A percentile compares a stretch with the other conserved stretches of the same genome.
Evolutionary conservation across 2,888 invertebrate species (phyloP).

Genomic region (Caradrina clavipalpis): DNA sequence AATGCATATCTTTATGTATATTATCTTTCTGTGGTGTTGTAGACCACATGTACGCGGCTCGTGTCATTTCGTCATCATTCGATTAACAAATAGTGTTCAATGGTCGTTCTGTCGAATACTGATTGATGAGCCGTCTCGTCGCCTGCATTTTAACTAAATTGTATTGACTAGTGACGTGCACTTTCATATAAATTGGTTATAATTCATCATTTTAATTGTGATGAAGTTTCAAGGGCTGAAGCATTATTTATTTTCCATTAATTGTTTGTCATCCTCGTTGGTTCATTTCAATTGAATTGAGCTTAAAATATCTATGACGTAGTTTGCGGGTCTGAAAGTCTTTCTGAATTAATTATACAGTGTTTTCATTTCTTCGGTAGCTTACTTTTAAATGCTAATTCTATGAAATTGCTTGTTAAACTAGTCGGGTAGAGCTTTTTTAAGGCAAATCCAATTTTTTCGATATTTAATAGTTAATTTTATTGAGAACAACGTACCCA

Average conservation of each 20-base stretch:
- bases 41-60: constrained; percentile 38
- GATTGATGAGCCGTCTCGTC: constrained; percentile 53
- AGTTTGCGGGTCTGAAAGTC: background rate
- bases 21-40: constrained; percentile 10
- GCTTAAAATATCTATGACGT: constrained; percentile 3
- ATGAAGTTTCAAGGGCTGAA: constrained; percentile 13
- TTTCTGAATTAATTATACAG: background rate
- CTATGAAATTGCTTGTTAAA: background rate
- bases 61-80: constrained; percentile 46
- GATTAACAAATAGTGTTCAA: constrained; percentile 55
- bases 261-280: constrained; percentile 14
- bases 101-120: constrained; percentile 58
- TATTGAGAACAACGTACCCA: too few relatives aligned
- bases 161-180: constrained; percentile 26
- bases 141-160: constrained; percentile 46
- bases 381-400: background rate
- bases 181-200: constrained; percentile 41
- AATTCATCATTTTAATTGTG: constrained; percentile 1
- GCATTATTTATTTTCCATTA: constrained; percentile 26
- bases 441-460: too few relatives aligned
- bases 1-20: background rate
- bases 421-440: background rate
- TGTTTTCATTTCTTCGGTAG: background rate
- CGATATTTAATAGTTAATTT: background rate
- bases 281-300: constrained; percentile 31